Percentiles rank a stretch among this genome's conserved stretches.
Conservation (phyloP, 2,113 vertebrate species). For the Psettodes erumei region DNA sequence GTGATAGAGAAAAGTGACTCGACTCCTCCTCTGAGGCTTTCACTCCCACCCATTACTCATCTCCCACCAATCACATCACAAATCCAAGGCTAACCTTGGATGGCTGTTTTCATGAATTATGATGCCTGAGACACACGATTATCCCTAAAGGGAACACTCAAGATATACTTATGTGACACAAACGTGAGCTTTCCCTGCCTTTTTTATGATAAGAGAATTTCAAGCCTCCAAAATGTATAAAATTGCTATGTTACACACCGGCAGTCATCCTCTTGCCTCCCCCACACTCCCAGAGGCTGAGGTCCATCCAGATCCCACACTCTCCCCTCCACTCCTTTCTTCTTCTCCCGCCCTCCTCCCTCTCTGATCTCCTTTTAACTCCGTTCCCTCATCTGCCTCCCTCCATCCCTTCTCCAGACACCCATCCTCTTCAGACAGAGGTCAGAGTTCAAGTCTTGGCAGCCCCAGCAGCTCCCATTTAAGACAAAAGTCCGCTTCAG, state of each 20-base stretch:
- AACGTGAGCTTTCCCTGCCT: not conserved
- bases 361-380: slow-evolving; percentile 51
- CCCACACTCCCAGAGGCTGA: slow-evolving; percentile 40
- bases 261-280: slow-evolving; percentile 41
- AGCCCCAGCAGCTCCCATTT: slow-evolving; percentile 45
- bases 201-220: slow-evolving; percentile 20
- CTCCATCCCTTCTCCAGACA: slow-evolving; percentile 59
- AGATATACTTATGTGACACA: slow-evolving; percentile 2
- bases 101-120: slow-evolving; percentile 25
- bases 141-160: not conserved
- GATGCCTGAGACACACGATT: not conserved
- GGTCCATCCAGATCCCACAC: slow-evolving; percentile 45
- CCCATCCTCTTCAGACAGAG: slow-evolving; percentile 62
- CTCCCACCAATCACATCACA: slow-evolving; percentile 47
- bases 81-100: slow-evolving; percentile 20
- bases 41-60: slow-evolving; percentile 44
- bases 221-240: not conserved
- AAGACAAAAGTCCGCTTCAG: slow-evolving; percentile 74
- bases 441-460: slow-evolving; percentile 71
- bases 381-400: slow-evolving; percentile 29
- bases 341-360: not conserved
- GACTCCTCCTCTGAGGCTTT: slow-evolving; percentile 41
- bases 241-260: slow-evolving; percentile 24
- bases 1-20: slow-evolving; percentile 26
- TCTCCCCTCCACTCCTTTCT: slow-evolving; percentile 40